These are phyloP conservation scores for Drosophila orena DNA, from an alignment of 1,140 invertebrate species.

Conservation along the genomic window DNA sequence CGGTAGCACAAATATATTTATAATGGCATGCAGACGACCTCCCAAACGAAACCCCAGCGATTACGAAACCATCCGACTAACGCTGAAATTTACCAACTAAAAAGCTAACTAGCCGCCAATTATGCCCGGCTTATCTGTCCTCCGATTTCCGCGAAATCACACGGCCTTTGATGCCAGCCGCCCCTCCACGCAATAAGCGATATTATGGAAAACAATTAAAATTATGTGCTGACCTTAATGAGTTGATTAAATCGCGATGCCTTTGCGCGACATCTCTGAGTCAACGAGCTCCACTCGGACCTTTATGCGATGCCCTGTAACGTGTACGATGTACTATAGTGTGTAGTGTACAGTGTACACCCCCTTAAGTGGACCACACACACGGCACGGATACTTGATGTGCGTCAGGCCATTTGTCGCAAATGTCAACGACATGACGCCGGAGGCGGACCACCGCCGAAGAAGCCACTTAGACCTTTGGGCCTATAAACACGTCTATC, in stretches of 20 bases:
- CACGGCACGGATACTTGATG: constrained; percentile 65
- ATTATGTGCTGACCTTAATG: constrained; percentile 75
- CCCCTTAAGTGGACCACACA: constrained; percentile 69
- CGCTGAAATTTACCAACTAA: constrained; percentile 35
- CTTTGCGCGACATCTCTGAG: constrained; percentile 20
- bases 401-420: constrained; percentile 76
- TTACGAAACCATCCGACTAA: constrained; percentile 56
- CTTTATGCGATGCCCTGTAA: constrained; percentile 52
- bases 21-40: constrained; percentile 29
- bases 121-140: constrained; percentile 65
- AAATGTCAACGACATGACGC: constrained; percentile 82
- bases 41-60: constrained; percentile 41
- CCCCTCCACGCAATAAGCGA: constrained; percentile 6
- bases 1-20: constrained; percentile 11
- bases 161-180: constrained; percentile 62
- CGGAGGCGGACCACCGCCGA: constrained; percentile 59
- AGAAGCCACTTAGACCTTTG: constrained; percentile 16
- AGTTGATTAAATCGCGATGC: constrained; percentile 60
- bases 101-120: constrained; percentile 79
- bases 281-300: constrained; percentile 47
- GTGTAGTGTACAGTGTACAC: constrained; percentile 29
- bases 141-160: constrained; percentile 50
- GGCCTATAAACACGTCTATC: constrained; percentile 68
- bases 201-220: constrained; percentile 75
- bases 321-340: constrained; percentile 4